Evolutionary conservation across 2,797 vertebrate genomes (phyloP), one percentile per base, ranked within the genome.

Genomic region (Anas capensis): DNA sequence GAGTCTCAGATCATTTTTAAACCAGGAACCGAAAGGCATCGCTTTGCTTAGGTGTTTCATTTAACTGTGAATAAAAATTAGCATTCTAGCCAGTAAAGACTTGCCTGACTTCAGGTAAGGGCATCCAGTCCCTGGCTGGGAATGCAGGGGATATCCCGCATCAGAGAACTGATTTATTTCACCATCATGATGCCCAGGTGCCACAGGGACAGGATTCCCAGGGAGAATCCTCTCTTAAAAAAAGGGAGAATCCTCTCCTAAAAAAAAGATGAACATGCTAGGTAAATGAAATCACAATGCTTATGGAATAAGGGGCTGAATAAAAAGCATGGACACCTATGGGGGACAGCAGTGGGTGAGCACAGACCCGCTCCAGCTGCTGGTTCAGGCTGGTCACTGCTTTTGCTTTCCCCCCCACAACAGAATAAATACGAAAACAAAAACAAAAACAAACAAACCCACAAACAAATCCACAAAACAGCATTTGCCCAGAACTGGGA

Each of bases 31-130:
- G 53, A 71, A 91, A 75, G 29, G 48, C 16, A 87, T 36, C 11
- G 58, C 48, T 92, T 70, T n/a, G 51, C 48, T 82, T 17, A 73
- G 27, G 61, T 38, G 60, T 68, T 93, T 86, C 29, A 62, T 60
- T 86, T 66, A 90, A 48, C 20, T 46, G 57, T 8, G 33, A 80
- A 81, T 80, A 87, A 80, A 73, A 89, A 87, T 75, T 3, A 75
- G 10, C n/a, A 23, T 42, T 84, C 31, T 31, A 80, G 48, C 29
- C 27, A 56, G 33, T 11, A 56, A 78, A 0, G 7, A 40, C 79
- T 85, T 57, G 48, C 56, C 31, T 7, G 70, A 29, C 14, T 61
- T 60, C 9, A 34, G 17, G 14, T 56, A 93, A 73, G 80, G 57
- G 49, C 42, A 87, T 18, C 56, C 36, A 44, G 51, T 6, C 34